These are phyloP conservation scores for Eupithecia centaureata DNA, from an alignment of 2,888 invertebrate genomes.

Conservation along the genomic window DNA sequence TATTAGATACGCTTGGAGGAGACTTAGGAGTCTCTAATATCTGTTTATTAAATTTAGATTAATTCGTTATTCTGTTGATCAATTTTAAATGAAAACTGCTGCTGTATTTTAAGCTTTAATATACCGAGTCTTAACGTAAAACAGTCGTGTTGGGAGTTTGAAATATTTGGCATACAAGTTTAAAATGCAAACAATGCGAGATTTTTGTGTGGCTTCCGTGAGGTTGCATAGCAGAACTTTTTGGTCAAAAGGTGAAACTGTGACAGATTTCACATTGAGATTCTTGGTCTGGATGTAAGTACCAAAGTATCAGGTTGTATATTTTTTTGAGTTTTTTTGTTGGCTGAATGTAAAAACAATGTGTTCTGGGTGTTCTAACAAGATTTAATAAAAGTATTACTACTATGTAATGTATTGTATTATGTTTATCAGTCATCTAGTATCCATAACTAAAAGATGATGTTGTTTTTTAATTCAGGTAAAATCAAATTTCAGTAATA, in stretches of 20 bases:
- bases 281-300: background rate
- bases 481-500: no score
- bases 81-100: background rate
- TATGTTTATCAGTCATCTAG: no score
- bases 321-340: no score
- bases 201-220: slow-evolving; percentile 7
- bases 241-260: slow-evolving; percentile 1
- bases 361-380: no score
- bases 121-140: background rate
- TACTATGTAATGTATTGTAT: no score
- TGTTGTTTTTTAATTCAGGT: no score
- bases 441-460: no score
- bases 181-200: background rate
- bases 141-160: no score
- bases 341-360: no score
- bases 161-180: background rate
- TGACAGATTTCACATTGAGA: background rate
- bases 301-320: no score
- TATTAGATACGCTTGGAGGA: background rate
- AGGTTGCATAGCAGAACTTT: background rate
- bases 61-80: background rate
- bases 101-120: background rate
- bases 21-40: background rate
- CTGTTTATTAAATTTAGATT: background rate
- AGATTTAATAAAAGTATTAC: no score